Percentiles rank a stretch among this genome's conserved stretches.
Evolutionary conservation across 2,888 invertebrate genomes (phyloP).

Genomic region (Tachystola acroxantha): DNA sequence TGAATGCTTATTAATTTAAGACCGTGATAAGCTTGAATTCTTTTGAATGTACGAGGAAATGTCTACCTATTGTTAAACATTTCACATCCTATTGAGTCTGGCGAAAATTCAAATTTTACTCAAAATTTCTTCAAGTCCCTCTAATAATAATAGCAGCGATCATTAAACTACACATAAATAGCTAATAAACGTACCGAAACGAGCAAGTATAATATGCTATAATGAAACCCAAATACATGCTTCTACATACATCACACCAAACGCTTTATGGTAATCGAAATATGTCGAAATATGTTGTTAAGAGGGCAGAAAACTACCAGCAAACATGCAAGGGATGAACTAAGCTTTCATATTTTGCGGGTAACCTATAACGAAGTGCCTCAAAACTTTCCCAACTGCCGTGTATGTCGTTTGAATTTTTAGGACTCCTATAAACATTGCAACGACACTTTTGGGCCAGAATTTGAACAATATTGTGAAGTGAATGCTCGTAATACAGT

Average conservation of each 20-base stretch:
- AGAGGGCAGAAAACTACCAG: conserved; percentile 72
- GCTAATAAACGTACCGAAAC: conserved; percentile 2
- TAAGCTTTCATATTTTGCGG: conserved; percentile 69
- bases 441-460: conserved; percentile 52
- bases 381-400: conserved; percentile 53
- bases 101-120: conserved; percentile 26
- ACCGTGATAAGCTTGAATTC: conserved; percentile 75
- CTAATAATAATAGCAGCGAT: conserved; percentile 7
- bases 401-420: conserved; percentile 60
- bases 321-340: conserved; percentile 74
- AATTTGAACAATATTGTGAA: conserved; percentile 45
- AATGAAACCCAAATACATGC: conserved; percentile 19
- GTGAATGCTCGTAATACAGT: conserved; percentile 50
- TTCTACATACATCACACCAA: conserved; percentile 69
- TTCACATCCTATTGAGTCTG: conserved; percentile 61
- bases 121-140: conserved; percentile 14
- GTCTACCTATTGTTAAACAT: conserved; percentile 71
- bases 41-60: conserved; percentile 72
- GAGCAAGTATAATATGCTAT: conserved; percentile 4
- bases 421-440: conserved; percentile 63
- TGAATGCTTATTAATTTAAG: conserved; percentile 79
- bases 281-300: conserved; percentile 78
- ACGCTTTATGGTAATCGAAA: conserved; percentile 78
- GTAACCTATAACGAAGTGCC: conserved; percentile 58
- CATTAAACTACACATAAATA: conserved; percentile 1